These are phyloP conservation scores for Diadegma fenestrale DNA, from an alignment of 2,888 invertebrate genomes.

Conservation along the genomic window DNA sequence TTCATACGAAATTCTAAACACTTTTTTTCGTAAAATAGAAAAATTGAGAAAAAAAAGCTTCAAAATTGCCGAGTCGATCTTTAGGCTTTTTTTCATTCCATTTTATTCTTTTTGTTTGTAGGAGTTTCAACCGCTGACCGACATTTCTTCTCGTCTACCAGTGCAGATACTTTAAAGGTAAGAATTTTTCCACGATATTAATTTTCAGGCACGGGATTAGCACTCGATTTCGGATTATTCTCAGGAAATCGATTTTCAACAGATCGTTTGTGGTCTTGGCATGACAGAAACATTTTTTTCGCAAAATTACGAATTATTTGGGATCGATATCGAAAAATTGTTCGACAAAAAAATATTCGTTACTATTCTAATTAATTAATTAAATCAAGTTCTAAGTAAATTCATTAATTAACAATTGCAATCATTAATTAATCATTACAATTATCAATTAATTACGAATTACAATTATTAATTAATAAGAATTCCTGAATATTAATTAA, in stretches of 20 bases:
- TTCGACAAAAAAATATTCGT: too few relatives aligned
- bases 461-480: too few relatives aligned
- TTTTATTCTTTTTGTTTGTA: not conserved
- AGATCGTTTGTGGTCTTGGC: not conserved
- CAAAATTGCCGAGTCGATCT: not conserved
- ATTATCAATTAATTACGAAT: too few relatives aligned
- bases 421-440: too few relatives aligned
- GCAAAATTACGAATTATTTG: too few relatives aligned
- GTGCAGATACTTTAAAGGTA: constrained; percentile 37
- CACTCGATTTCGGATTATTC: too few relatives aligned
- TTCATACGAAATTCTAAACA: not conserved
- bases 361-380: too few relatives aligned
- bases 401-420: too few relatives aligned
- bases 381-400: too few relatives aligned
- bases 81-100: not conserved
- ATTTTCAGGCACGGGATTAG: not conserved
- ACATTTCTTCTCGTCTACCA: not conserved
- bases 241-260: not conserved
- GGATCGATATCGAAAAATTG: too few relatives aligned
- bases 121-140: not conserved
- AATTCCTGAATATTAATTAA: too few relatives aligned
- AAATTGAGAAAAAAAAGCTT: not conserved
- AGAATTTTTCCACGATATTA: not conserved
- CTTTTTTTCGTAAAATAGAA: not conserved
- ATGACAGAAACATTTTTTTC: too few relatives aligned